Evolutionary conservation across 1,140 invertebrate genomes (phyloP).

Genomic region (Zaprionus capensis): DNA sequence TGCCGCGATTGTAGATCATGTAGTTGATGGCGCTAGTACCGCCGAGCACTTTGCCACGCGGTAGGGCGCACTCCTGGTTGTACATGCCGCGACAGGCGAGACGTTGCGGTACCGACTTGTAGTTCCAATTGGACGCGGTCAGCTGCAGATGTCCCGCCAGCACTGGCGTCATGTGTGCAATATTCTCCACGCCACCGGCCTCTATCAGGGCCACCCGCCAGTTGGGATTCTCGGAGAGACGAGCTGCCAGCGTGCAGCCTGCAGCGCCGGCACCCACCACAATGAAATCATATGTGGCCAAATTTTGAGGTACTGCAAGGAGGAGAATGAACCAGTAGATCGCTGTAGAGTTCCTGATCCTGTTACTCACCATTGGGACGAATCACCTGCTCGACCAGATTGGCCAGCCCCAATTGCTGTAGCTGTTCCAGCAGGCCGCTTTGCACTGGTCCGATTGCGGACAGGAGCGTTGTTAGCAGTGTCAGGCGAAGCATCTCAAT

Average conservation of each 20-base stretch:
- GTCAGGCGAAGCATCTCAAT: slow-evolving; percentile 34
- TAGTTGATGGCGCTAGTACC: slow-evolving; percentile 92
- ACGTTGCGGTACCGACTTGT: slow-evolving; percentile 87
- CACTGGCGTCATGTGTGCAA: slow-evolving; percentile 88
- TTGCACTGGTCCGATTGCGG: background rate
- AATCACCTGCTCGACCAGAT: slow-evolving; percentile 52
- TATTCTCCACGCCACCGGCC: slow-evolving; percentile 89
- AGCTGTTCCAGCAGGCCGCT: slow-evolving; percentile 51
- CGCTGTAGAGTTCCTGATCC: too few relatives aligned
- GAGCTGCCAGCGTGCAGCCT: slow-evolving; percentile 92
- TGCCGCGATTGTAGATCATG: slow-evolving; percentile 95
- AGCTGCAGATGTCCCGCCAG: slow-evolving; percentile 86
- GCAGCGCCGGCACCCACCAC: slow-evolving; percentile 94
- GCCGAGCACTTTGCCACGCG: slow-evolving; percentile 88
- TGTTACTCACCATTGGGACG: slow-evolving; percentile 57
- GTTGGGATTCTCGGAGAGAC: slow-evolving; percentile 86
- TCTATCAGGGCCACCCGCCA: slow-evolving; percentile 87
- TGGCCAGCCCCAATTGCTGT: slow-evolving; percentile 59
- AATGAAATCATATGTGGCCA: slow-evolving; percentile 90
- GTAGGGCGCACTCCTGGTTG: slow-evolving; percentile 85
- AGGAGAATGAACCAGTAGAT: background rate
- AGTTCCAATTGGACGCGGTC: slow-evolving; percentile 89
- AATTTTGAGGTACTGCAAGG: slow-evolving; percentile 58
- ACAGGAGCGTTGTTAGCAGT: slow-evolving; percentile 25
- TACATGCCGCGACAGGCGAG: slow-evolving; percentile 86